These are phyloP conservation scores for Maniola hyperantus DNA, from an alignment of 2,888 invertebrate genomes.

Conservation along the genomic window DNA sequence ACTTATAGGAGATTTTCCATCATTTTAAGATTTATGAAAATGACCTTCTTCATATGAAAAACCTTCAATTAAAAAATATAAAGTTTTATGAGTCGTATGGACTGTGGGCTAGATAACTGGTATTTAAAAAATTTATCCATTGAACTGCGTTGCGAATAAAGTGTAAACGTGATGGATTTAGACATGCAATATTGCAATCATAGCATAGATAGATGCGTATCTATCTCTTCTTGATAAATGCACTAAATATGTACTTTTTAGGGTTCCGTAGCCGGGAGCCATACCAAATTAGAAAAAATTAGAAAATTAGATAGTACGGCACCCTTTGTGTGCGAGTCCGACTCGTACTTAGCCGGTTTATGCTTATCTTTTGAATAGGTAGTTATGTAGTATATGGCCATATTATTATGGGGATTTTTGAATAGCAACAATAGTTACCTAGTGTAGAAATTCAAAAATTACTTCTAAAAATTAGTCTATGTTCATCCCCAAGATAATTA, in stretches of 20 bases:
- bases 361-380: too few relatives aligned
- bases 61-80: constrained; percentile 20
- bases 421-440: too few relatives aligned
- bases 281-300: too few relatives aligned
- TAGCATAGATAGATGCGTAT: background rate
- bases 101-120: background rate
- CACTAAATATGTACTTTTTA: background rate
- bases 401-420: too few relatives aligned
- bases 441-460: too few relatives aligned
- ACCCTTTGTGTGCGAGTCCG: too few relatives aligned
- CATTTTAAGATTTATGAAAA: constrained; percentile 27
- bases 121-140: constrained; percentile 34
- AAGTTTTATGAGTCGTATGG: constrained; percentile 20
- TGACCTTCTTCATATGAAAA: constrained; percentile 26
- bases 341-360: too few relatives aligned
- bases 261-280: too few relatives aligned
- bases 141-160: constrained; percentile 6
- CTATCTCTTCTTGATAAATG: background rate
- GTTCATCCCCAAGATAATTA: too few relatives aligned
- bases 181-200: constrained; percentile 38
- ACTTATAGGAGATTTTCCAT: background rate
- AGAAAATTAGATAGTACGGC: too few relatives aligned
- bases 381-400: too few relatives aligned
- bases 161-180: constrained; percentile 25
- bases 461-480: too few relatives aligned